These are phyloP conservation scores for Hydrotaea cyrtoneurina DNA, from an alignment of 2,888 invertebrate genomes.

Conservation along the genomic window DNA sequence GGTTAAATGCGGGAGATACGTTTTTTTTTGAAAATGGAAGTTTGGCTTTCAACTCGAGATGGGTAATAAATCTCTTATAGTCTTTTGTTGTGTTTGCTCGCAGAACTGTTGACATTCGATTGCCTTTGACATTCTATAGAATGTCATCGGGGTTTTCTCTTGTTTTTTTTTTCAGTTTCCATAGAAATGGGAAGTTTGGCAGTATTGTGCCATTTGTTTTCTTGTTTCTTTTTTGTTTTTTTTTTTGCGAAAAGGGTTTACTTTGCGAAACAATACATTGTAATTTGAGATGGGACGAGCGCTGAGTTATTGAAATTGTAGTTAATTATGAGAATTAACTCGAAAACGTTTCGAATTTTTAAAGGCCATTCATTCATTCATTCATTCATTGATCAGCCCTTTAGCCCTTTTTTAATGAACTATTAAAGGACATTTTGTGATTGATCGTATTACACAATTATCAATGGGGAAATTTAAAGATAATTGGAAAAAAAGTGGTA, in stretches of 20 bases:
- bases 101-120: slow-evolving; percentile 62
- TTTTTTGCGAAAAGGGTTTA: not conserved
- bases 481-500: too few species aligned
- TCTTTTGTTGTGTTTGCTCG: slow-evolving; percentile 62
- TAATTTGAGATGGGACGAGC: slow-evolving; percentile 1
- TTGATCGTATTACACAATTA: not conserved
- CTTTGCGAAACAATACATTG: not conserved
- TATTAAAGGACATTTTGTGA: not conserved
- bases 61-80: slow-evolving; percentile 69
- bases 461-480: not conserved
- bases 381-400: too few species aligned
- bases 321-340: slow-evolving; percentile 24
- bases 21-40: slow-evolving; percentile 7
- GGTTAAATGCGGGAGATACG: slow-evolving; percentile 57
- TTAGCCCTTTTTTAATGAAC: not conserved
- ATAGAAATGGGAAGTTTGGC: not conserved
- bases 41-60: slow-evolving; percentile 42
- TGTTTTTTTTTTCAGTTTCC: not conserved
- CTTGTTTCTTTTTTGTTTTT: too few species aligned
- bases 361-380: slow-evolving; percentile 14
- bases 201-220: too few species aligned
- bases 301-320: not conserved
- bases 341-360: not conserved
- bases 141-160: slow-evolving; percentile 21
- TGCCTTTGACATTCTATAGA: slow-evolving; percentile 57